Evolutionary conservation across 2,113 vertebrate species (phyloP), one percentile per base, ranked within the genome.

Genomic region (Amphiprion percula): DNA sequence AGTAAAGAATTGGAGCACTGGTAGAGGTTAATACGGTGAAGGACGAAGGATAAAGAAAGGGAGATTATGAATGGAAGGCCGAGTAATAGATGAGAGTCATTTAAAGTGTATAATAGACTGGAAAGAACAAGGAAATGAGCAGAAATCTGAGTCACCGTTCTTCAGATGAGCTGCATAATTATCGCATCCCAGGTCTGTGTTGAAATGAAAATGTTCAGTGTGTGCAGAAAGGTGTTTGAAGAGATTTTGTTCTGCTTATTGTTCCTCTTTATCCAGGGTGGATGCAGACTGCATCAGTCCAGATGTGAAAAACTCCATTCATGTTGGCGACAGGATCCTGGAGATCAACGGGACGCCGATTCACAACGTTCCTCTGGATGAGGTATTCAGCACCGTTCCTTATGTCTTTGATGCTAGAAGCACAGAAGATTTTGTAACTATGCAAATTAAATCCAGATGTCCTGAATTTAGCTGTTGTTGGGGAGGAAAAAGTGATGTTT

Each of bases 341-440:
- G 98, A 99, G 87, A 99, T 99, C 90, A 99, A 99, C 0, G 98
- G 98, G 74, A 99, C 98, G 0, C 98, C 98, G 12, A 97, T 99
- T 8, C 93, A 96, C 77, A 97, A 98, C 0, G 97, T 99, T 64
- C 97, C 98, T 0, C 86, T 98, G 81, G 98, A 99, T 0, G 98
- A 99, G 96, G 98, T 99, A 92, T 37, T 69, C 30, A 62, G 66
- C 2, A 15, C 12, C 21, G 1, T 19, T 4, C 17, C 30, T 47
- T 14, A 1, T 23, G 7, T 21, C 19, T 39, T 60, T 68, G 15
- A 55, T 21, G 28, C 16, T 58, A 10, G 68, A 76, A 68, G 21
- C 61, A 15, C 30, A 23, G 4, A 62, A 23, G 30, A 49, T 4
- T 63, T 44, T 76, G 50, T 39, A 14, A 44, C 15, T 44, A 44